Conservation (phyloP, 2,113 vertebrate genomes). For the Spermophilus dauricus region DNA sequence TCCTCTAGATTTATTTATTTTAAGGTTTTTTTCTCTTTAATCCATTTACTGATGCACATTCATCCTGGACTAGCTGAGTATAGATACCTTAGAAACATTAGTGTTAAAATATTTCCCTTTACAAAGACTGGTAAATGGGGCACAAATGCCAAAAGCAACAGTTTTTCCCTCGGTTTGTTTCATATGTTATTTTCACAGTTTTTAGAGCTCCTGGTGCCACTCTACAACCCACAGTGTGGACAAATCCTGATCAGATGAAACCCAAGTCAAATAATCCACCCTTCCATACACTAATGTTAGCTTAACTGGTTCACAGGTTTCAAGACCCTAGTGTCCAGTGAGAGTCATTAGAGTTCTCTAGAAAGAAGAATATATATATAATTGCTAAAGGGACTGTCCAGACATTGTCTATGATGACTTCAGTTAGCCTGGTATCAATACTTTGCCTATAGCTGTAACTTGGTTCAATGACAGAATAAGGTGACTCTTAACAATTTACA, state of each 20-base stretch:
- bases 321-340: slow-evolving; percentile 69
- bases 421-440: slow-evolving; percentile 89
- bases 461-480: slow-evolving; percentile 93
- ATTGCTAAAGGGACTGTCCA: slow-evolving; percentile 83
- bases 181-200: slow-evolving; percentile 63
- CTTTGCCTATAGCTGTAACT: slow-evolving; percentile 92
- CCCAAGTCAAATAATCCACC: slow-evolving; percentile 77
- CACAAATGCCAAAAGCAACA: slow-evolving; percentile 83
- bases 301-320: slow-evolving; percentile 72
- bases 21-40: slow-evolving; percentile 40
- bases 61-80: slow-evolving; percentile 84
- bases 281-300: slow-evolving; percentile 69
- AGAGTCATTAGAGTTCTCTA: slow-evolving; percentile 76
- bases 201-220: slow-evolving; percentile 58
- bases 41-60: slow-evolving; percentile 79
- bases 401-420: slow-evolving; percentile 83
- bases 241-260: slow-evolving; percentile 74
- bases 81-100: slow-evolving; percentile 93
- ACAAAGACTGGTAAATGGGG: slow-evolving; percentile 85
- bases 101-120: slow-evolving; percentile 91
- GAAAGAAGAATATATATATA: slow-evolving; percentile 76
- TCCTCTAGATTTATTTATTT: too few relatives aligned
- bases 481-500: slow-evolving; percentile 93
- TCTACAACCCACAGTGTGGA: slow-evolving; percentile 58
- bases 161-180: slow-evolving; percentile 74